Evolutionary conservation across 2,888 invertebrate species (phyloP).

Genomic region (Amiota communis): DNA sequence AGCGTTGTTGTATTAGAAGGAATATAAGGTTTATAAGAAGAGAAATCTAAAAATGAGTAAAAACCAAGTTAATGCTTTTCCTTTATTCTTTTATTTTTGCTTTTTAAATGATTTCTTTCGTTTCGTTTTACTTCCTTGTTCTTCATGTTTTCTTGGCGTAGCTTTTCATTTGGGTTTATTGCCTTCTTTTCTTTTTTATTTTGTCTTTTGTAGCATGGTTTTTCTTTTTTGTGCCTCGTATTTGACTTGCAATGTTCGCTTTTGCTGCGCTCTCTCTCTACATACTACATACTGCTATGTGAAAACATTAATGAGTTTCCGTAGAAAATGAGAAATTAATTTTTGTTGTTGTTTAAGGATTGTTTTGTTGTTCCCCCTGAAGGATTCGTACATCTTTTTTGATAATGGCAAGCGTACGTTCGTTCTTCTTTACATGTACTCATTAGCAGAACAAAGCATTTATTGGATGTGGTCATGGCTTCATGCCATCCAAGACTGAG

Average conservation of each 20-base stretch:
- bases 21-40: neutral
- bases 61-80: neutral
- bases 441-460: constrained; percentile 2
- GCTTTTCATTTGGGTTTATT: neutral
- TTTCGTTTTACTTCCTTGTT: neutral
- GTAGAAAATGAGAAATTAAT: constrained; percentile 26
- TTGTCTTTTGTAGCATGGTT: neutral
- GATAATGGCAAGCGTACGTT: neutral
- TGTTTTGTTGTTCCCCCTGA: neutral
- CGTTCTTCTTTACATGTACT: neutral
- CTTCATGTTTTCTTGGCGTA: neutral
- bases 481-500: too few species aligned
- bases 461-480: too few species aligned
- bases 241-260: neutral
- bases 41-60: neutral
- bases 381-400: neutral
- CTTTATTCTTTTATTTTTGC: neutral
- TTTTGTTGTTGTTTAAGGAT: constrained; percentile 1
- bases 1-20: neutral
- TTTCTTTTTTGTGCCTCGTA: neutral
- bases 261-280: neutral
- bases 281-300: too few species aligned
- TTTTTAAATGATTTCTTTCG: neutral
- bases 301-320: constrained; percentile 29
- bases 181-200: neutral